Percentiles rank a stretch among this genome's conserved stretches.
These are phyloP conservation scores for Lobophora halterata DNA, from an alignment of 2,888 invertebrate species.

Conservation along the genomic window DNA sequence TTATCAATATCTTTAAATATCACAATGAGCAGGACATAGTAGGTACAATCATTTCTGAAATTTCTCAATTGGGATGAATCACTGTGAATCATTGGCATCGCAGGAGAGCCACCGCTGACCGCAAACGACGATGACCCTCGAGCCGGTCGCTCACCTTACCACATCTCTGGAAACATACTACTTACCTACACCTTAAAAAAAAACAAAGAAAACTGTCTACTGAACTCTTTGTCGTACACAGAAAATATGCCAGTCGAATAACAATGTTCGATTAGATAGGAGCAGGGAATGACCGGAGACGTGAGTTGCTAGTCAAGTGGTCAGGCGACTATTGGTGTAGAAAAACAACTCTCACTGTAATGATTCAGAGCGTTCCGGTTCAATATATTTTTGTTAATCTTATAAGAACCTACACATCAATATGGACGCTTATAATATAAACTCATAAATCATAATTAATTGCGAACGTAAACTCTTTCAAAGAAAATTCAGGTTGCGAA, in stretches of 20 bases:
- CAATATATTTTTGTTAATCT: slow-evolving; percentile 3
- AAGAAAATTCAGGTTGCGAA: too few relatives aligned
- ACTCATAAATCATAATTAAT: too few relatives aligned
- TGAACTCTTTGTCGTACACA: slow-evolving; percentile 1
- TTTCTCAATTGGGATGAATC: slow-evolving; percentile 47
- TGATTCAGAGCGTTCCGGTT: slow-evolving; percentile 24
- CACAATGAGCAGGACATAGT: too few relatives aligned
- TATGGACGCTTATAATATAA: neutral
- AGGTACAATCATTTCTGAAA: too few relatives aligned
- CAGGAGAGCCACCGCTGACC: slow-evolving; percentile 33
- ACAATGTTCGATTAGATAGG: slow-evolving; percentile 16
- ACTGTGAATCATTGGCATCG: slow-evolving; percentile 39
- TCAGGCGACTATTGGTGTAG: slow-evolving; percentile 20
- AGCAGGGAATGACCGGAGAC: slow-evolving; percentile 22
- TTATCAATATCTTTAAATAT: too few relatives aligned
- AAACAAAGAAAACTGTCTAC: slow-evolving; percentile 7
- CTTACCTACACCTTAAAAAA: slow-evolving; percentile 4
- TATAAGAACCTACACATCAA: neutral
- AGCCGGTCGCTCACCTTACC: slow-evolving; percentile 66
- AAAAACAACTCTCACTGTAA: slow-evolving; percentile 32
- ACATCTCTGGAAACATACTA: slow-evolving; percentile 21
- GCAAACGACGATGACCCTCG: slow-evolving; percentile 61
- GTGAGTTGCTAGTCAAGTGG: slow-evolving; percentile 26
- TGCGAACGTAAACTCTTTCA: too few relatives aligned
- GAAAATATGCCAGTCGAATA: slow-evolving; percentile 8